A percentile compares a stretch with the other conserved stretches of the same genome.
Evolutionary conservation across 2,113 vertebrate genomes (phyloP).

Genomic region (Rhagologus leucostigma): DNA sequence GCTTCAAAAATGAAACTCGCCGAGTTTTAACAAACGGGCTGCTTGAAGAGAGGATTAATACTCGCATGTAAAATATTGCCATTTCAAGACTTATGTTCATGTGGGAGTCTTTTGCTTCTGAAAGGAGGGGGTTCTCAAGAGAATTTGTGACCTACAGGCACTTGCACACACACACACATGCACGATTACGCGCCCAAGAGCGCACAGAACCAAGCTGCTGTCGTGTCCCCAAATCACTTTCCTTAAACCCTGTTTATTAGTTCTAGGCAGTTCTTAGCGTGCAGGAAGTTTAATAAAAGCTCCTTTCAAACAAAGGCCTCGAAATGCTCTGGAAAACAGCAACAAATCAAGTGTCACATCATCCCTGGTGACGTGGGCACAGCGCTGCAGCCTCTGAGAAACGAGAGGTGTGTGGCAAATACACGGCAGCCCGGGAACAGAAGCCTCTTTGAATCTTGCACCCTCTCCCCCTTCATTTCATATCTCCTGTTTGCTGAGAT

Average conservation of each 20-base stretch:
- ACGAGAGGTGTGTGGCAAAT: background rate
- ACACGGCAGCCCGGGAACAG: background rate
- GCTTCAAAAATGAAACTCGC: constrained; percentile 43
- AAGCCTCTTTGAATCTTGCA: background rate
- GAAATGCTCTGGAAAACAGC: constrained; percentile 31
- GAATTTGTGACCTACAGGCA: background rate
- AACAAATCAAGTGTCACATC: constrained; percentile 27
- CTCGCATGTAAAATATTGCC: background rate
- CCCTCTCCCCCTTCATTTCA: background rate
- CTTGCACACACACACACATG: background rate
- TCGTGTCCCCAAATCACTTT: constrained; percentile 32
- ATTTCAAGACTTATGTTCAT: background rate
- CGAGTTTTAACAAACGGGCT: background rate
- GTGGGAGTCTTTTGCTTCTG: background rate
- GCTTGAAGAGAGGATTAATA: constrained; percentile 52
- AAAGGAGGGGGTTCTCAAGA: background rate
- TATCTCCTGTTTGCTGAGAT: background rate
- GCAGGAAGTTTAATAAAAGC: constrained; percentile 53
- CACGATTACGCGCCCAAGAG: rapidly evolving
- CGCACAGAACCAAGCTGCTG: background rate
- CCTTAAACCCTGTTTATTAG: constrained; percentile 41
- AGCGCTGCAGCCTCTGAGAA: background rate
- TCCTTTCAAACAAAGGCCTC: constrained; percentile 41
- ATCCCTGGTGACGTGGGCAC: background rate
- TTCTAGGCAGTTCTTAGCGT: constrained; percentile 17